Evolutionary conservation across 2,113 vertebrate genomes (phyloP).

Genomic region (Rhineura floridana): DNA sequence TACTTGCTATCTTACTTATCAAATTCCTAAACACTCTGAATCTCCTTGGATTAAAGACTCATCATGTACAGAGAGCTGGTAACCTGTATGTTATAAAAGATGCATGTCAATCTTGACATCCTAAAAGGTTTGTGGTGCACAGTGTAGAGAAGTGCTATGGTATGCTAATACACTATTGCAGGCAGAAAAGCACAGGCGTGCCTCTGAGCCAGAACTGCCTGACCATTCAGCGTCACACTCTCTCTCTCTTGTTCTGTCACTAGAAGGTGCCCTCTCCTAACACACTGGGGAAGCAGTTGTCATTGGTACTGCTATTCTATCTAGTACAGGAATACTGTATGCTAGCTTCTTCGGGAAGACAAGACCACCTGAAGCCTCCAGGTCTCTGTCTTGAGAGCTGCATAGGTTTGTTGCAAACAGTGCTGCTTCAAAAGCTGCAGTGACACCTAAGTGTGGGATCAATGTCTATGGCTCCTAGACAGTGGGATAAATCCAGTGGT

Average conservation of each 20-base stretch:
- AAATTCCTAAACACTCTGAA: not conserved
- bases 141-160: not conserved
- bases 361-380: not conserved
- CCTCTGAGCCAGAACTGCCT: not conserved
- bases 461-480: not conserved
- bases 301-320: not conserved
- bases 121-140: not conserved
- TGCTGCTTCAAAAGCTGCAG: not conserved
- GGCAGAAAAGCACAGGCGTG: not conserved
- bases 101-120: not conserved
- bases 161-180: not conserved
- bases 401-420: not conserved
- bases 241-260: too few relatives aligned
- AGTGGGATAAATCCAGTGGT: not conserved
- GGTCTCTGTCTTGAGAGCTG: not conserved
- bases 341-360: not conserved
- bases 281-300: too few relatives aligned
- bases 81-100: not conserved
- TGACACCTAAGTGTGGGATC: not conserved
- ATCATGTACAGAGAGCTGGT: not conserved
- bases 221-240: not conserved
- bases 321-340: not conserved
- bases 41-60: not conserved
- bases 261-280: not conserved
- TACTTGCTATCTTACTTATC: not conserved